These are phyloP conservation scores for Rhipidura dahli DNA, from an alignment of 2,113 vertebrate genomes.

Conservation along the genomic window DNA sequence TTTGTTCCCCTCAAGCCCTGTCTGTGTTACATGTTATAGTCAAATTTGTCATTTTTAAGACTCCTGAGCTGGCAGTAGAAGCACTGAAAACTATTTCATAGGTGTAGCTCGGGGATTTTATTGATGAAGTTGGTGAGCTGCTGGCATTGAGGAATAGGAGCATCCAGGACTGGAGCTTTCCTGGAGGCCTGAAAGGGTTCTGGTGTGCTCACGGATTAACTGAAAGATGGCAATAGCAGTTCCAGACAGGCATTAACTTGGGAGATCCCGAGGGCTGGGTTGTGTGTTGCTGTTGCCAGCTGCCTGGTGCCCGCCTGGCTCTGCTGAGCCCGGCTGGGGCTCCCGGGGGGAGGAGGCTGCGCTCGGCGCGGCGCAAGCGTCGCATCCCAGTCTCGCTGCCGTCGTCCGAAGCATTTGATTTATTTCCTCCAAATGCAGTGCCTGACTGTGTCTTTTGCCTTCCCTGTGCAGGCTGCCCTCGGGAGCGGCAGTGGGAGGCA, in stretches of 20 bases:
- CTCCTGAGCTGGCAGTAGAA: not conserved
- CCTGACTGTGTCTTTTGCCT: not conserved
- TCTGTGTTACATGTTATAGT: not conserved
- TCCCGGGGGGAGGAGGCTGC: not conserved
- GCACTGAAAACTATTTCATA: not conserved
- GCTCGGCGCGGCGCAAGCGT: rapidly evolving
- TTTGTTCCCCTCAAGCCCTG: not conserved
- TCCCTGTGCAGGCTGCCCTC: constrained; percentile 81
- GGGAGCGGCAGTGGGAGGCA: constrained; percentile 85
- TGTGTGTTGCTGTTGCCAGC: not conserved
- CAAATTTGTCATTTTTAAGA: not conserved
- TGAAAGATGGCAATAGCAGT: not conserved
- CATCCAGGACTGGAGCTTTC: not conserved
- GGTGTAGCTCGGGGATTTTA: not conserved
- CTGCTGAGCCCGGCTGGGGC: rapidly evolving
- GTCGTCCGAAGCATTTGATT: rapidly evolving
- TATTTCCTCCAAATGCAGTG: rapidly evolving
- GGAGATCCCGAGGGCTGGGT: not conserved
- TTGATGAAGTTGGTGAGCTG: not conserved
- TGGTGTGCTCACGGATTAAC: rapidly evolving
- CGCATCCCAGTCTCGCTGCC: rapidly evolving
- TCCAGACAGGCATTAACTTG: not conserved
- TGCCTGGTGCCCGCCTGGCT: not conserved
- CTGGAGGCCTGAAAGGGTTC: not conserved
- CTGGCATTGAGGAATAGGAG: not conserved